These are phyloP conservation scores for Carabus problematicus DNA, from an alignment of 2,888 invertebrate species.

Conservation along the genomic window DNA sequence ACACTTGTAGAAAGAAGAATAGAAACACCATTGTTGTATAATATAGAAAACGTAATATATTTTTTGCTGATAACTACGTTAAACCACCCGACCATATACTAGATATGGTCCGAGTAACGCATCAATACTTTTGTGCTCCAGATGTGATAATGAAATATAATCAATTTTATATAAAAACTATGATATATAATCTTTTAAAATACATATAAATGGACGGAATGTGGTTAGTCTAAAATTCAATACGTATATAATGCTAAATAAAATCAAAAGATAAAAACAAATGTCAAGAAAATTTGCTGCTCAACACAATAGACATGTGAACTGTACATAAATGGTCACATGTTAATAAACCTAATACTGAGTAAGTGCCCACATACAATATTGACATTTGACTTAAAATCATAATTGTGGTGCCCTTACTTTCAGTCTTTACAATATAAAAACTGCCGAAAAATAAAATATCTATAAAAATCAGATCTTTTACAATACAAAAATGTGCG, in stretches of 20 bases:
- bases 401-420: slow-evolving; percentile 2
- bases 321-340: neutral
- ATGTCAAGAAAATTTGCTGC: neutral
- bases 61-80: too few relatives aligned
- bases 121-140: too few relatives aligned
- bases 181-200: slow-evolving; percentile 25
- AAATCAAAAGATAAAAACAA: slow-evolving; percentile 20
- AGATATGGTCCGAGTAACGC: too few relatives aligned
- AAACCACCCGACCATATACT: too few relatives aligned
- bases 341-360: neutral
- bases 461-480: neutral
- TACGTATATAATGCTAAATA: slow-evolving; percentile 20
- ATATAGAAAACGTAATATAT: too few relatives aligned
- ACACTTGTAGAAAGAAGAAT: too few relatives aligned
- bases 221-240: slow-evolving; percentile 28
- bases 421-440: slow-evolving; percentile 37
- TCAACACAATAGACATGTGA: neutral
- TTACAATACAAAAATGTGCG: slow-evolving; percentile 10
- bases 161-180: slow-evolving; percentile 36
- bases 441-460: slow-evolving; percentile 2
- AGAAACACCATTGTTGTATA: too few relatives aligned
- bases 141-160: slow-evolving; percentile 3
- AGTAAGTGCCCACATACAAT: too few relatives aligned
- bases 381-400: neutral
- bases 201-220: slow-evolving; percentile 41